Percentiles rank a stretch among this genome's conserved stretches.
Evolutionary conservation across 2,888 invertebrate species (phyloP).

Genomic region (Drosophila parthenogenetica): DNA sequence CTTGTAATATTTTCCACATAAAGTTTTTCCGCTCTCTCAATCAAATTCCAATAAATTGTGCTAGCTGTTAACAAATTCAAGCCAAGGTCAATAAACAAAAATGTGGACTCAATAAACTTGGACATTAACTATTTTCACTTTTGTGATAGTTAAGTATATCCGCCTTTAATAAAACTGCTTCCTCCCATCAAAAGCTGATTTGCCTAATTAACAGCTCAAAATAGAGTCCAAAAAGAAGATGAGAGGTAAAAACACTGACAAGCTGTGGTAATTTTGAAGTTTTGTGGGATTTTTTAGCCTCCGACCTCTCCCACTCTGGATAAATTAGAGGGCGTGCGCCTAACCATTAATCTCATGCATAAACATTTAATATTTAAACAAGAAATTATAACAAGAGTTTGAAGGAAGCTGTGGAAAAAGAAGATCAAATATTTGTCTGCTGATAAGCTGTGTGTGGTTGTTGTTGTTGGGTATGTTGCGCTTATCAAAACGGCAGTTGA

Average conservation of each 20-base stretch:
- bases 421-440: conserved; percentile 68
- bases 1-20: conserved; percentile 17
- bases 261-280: conserved; percentile 44
- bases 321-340: conserved; percentile 67
- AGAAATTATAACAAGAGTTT: conserved; percentile 55
- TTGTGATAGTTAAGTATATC: conserved; percentile 48
- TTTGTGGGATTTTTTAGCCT: conserved; percentile 11
- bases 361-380: conserved; percentile 71
- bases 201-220: conserved; percentile 63
- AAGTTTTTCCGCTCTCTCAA: conserved; percentile 21
- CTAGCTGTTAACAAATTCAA: background rate
- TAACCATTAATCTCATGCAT: conserved; percentile 78
- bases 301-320: conserved; percentile 4
- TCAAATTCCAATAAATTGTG: conserved; percentile 19
- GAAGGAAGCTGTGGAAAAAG: conserved; percentile 20
- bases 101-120: conserved; percentile 11
- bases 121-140: conserved; percentile 32
- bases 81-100: conserved; percentile 23
- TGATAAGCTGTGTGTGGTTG: conserved; percentile 52
- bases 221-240: conserved; percentile 14
- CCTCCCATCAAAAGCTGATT: conserved; percentile 59
- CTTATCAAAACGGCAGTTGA: conserved; percentile 42
- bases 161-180: conserved; percentile 47
- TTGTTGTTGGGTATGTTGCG: conserved; percentile 17
- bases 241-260: conserved; percentile 13